Base-by-base conservation (phyloP, 53 echinoderm and acorn worm genomes). In the Patiria pectinifera region DNA sequence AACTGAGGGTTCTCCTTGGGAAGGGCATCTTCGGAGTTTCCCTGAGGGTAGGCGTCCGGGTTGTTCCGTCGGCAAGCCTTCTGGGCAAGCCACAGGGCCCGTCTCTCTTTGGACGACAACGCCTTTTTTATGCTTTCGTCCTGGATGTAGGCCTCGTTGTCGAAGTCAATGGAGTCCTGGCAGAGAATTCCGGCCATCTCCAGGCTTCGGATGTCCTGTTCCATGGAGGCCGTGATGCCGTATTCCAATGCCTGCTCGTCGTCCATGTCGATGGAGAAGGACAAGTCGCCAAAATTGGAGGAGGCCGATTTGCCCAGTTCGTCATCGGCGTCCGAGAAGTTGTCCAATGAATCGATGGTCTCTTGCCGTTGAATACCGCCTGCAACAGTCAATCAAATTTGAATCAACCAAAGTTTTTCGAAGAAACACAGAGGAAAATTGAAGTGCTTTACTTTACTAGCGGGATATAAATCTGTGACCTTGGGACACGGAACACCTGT, bases 291-390 rank as follows among this genome's bases (percentile, higher is more conserved):
- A 83, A 85, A 92, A 86, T 92, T 87, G 5, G 93, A 92, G 5
- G 93, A 91, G 76, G 91, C 91, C 10, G 44, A 13, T 15, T 93
- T 91, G 59, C 93, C 93, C 35, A 94, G 87, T 35, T 95, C 95
- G 12, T 96, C 94, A 58, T 95, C 97, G 66, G 95, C 92, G 11
- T 94, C 93, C 9, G 93, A 87, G 77, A 96, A 96, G 83, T 94
- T 92, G 71, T 97, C 96, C 85, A 97, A 84, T 4, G 97, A 97
- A 62, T 97, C 97, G 45, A 96, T 74, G 5, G 97, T 97, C 71
- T 97, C 97, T 76, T 97, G 96, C 24, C 96, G 92, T 24, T 81
- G 89, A 45, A 97, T 86, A 11, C 83, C 94, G 82, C 83, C 78
- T 84, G 35, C 35, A 35, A 35, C 35, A 35, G 35, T 35, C 35